These are phyloP conservation scores for Fulica atra DNA, from an alignment of 2,113 vertebrate species.

Conservation along the genomic window DNA sequence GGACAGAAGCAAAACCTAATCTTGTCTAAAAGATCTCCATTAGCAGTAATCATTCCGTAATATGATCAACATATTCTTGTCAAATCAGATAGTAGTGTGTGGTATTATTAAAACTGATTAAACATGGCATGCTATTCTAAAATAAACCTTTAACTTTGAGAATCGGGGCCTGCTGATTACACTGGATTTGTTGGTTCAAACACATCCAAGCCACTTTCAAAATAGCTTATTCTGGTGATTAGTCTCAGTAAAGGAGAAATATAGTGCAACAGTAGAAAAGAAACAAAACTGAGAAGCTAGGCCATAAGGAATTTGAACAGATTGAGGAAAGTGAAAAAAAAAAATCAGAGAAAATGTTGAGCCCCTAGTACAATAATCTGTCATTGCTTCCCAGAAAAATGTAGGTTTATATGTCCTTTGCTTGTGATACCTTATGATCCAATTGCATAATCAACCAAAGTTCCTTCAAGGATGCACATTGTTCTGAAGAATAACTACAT, in stretches of 20 bases:
- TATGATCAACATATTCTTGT: constrained; percentile 58
- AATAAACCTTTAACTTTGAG: constrained; percentile 10
- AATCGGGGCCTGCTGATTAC: background rate
- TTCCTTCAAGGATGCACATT: background rate
- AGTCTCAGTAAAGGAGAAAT: background rate
- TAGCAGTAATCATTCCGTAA: constrained; percentile 59
- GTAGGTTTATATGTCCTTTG: background rate
- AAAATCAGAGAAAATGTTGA: background rate
- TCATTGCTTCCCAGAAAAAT: background rate
- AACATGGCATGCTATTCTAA: constrained; percentile 23
- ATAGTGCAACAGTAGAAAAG: background rate
- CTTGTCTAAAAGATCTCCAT: constrained; percentile 48
- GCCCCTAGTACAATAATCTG: background rate
- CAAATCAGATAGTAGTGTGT: constrained; percentile 13
- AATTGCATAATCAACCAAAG: background rate
- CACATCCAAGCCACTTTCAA: background rate
- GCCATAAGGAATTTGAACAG: background rate
- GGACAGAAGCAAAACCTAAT: constrained; percentile 45
- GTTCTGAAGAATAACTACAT: background rate
- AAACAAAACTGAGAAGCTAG: background rate
- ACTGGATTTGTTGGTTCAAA: background rate
- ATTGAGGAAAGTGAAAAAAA: background rate
- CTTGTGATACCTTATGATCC: background rate
- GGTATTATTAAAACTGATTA: constrained; percentile 38
- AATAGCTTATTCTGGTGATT: background rate